Evolutionary conservation across 2,888 invertebrate genomes (phyloP).

Genomic region (Antitype chi): DNA sequence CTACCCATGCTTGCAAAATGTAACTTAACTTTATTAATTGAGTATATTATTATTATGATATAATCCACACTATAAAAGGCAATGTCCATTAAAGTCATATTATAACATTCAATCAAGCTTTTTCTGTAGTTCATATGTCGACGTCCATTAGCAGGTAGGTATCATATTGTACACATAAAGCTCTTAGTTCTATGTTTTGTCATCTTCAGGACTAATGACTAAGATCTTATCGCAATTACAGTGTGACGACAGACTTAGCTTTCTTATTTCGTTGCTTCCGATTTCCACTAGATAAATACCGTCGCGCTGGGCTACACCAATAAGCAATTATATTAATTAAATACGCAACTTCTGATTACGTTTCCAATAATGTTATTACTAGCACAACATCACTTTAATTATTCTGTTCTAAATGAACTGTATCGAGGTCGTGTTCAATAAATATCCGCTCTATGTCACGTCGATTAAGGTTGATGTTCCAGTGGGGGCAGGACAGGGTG

Average conservation of each 20-base stretch:
- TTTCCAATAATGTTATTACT: slow-evolving; percentile 71
- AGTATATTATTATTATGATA: slow-evolving; percentile 22
- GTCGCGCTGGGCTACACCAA: slow-evolving; percentile 37
- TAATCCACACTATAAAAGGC: slow-evolving; percentile 15
- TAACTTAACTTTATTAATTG: not conserved
- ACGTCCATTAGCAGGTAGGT: slow-evolving; percentile 44
- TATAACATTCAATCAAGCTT: slow-evolving; percentile 52
- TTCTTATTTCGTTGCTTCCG: slow-evolving; percentile 35
- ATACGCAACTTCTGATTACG: slow-evolving; percentile 59
- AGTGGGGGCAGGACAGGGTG: slow-evolving; percentile 66
- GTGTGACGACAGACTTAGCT: slow-evolving; percentile 33
- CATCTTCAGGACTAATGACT: slow-evolving; percentile 46
- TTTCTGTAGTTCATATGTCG: slow-evolving; percentile 19
- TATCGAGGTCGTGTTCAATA: slow-evolving; percentile 53
- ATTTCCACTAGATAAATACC: slow-evolving; percentile 21
- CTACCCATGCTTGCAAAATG: not conserved
- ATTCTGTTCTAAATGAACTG: slow-evolving; percentile 68
- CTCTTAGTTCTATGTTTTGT: slow-evolving; percentile 43
- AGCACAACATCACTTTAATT: slow-evolving; percentile 70
- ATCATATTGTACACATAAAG: slow-evolving; percentile 48
- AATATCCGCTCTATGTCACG: slow-evolving; percentile 70
- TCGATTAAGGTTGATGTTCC: slow-evolving; percentile 73
- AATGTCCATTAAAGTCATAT: slow-evolving; percentile 37
- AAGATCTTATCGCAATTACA: slow-evolving; percentile 35
- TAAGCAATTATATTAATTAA: slow-evolving; percentile 64